Percentiles rank a stretch among this genome's conserved stretches.
Conservation (phyloP, 2,797 vertebrate genomes). For the Xenops minutus region DNA sequence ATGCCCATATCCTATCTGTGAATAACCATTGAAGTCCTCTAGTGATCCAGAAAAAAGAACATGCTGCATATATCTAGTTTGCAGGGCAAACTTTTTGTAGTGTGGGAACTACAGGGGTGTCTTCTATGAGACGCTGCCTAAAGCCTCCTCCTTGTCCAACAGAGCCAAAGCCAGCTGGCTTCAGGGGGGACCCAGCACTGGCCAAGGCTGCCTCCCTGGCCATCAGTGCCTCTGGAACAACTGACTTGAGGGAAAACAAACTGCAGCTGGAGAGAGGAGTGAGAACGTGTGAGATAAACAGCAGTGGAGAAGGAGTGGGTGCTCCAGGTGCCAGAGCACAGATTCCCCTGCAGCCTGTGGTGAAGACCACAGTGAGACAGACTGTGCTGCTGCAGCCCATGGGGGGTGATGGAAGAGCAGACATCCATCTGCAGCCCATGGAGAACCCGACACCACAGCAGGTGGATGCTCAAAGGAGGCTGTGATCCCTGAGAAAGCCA, state of each 20-base stretch:
- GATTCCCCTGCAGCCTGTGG: not conserved
- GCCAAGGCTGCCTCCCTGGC: not conserved
- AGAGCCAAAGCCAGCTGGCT: not conserved
- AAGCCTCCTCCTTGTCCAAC: not conserved
- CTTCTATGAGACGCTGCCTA: not conserved
- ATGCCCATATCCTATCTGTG: not conserved
- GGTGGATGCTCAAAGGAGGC: not conserved
- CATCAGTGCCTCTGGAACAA: not conserved
- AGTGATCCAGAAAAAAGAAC: not conserved
- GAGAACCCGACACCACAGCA: not conserved
- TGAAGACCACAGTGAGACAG: not conserved
- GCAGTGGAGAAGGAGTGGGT: not conserved
- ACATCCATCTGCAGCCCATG: not conserved
- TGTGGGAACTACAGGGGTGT: not conserved
- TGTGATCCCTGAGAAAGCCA: not conserved
- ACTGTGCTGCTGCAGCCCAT: not conserved
- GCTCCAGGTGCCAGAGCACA: not conserved
- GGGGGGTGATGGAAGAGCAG: not conserved
- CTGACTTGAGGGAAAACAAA: not conserved
- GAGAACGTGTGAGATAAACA: not conserved
- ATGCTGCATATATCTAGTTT: not conserved
- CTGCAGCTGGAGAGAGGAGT: not conserved
- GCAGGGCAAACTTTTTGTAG: not conserved
- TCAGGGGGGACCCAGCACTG: rapidly evolving
- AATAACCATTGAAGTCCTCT: not conserved